phyloP scores from a whole-genome alignment of 2,888 invertebrate genomes.

The Bombylius major region DNA sequence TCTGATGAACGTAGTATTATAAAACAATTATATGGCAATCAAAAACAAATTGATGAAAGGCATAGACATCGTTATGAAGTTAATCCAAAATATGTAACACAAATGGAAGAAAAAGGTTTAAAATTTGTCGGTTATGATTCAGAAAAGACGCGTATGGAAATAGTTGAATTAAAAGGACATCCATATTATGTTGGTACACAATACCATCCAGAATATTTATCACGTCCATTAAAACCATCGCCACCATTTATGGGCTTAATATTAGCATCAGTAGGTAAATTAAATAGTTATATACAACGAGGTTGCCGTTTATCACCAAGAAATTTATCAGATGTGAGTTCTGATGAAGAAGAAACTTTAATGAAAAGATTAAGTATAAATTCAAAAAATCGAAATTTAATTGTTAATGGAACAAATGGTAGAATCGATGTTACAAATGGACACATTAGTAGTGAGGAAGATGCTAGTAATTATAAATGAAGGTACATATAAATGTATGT shows the following conservation, averaged over 20 bases:
- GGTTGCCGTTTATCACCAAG: slow-evolving; percentile 65
- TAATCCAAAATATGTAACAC: slow-evolving; percentile 72
- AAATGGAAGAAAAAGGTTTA: slow-evolving; percentile 70
- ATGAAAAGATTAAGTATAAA: slow-evolving; percentile 12
- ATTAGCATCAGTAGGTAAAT: slow-evolving; percentile 73
- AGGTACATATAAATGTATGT: no score
- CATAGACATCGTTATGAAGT: slow-evolving; percentile 97
- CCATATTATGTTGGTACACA: slow-evolving; percentile 92
- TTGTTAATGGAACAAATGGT: not conserved
- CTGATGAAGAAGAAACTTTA: slow-evolving; percentile 36
- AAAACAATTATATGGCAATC: slow-evolving; percentile 62
- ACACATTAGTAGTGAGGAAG: slow-evolving; percentile 7
- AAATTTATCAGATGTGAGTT: slow-evolving; percentile 62
- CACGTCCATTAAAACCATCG: slow-evolving; percentile 80
- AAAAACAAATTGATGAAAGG: slow-evolving; percentile 74
- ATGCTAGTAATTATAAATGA: slow-evolving; percentile 5
- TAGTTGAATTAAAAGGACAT: slow-evolving; percentile 74
- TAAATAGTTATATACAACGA: slow-evolving; percentile 56
- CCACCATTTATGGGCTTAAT: slow-evolving; percentile 93
- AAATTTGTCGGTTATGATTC: slow-evolving; percentile 80
- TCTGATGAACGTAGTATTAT: slow-evolving; percentile 44
- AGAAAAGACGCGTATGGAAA: slow-evolving; percentile 85
- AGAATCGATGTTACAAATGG: not conserved
- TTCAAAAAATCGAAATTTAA: not conserved
- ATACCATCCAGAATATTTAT: slow-evolving; percentile 96